Evolutionary conservation across 2,888 invertebrate species (phyloP).

Genomic region (Antitype chi): DNA sequence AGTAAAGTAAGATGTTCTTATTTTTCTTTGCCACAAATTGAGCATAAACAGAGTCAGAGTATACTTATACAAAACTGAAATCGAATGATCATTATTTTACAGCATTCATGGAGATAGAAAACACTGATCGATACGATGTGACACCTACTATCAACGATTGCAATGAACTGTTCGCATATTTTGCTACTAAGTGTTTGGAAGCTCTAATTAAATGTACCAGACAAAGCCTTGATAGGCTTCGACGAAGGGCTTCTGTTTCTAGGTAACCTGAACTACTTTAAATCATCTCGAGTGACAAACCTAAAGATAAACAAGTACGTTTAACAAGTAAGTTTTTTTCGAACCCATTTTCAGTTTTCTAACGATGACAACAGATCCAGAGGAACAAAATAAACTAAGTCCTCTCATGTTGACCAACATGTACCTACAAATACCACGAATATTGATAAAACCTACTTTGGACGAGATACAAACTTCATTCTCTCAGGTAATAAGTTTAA

Average conservation of each 20-base stretch:
- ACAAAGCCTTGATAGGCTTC: slow-evolving; percentile 93
- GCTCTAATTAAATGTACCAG: slow-evolving; percentile 94
- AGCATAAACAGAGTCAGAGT: not conserved
- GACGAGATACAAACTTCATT: slow-evolving; percentile 94
- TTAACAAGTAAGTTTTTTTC: not conserved
- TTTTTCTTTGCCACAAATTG: not conserved
- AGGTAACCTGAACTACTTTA: slow-evolving; percentile 71
- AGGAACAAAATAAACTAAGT: slow-evolving; percentile 85
- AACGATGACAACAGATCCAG: slow-evolving; percentile 87
- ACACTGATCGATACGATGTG: slow-evolving; percentile 91
- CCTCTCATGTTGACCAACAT: slow-evolving; percentile 92
- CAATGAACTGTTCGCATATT: slow-evolving; percentile 95
- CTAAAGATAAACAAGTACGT: not conserved
- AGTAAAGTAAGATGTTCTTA: not conserved
- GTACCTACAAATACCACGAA: slow-evolving; percentile 92
- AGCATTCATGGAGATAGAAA: slow-evolving; percentile 93
- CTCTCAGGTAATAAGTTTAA: slow-evolving; percentile 83
- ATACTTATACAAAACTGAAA: not conserved
- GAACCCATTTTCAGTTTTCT: slow-evolving; percentile 78
- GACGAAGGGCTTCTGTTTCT: slow-evolving; percentile 90
- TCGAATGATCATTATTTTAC: not conserved
- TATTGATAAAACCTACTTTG: slow-evolving; percentile 91
- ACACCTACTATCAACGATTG: slow-evolving; percentile 92
- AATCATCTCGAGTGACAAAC: not conserved
- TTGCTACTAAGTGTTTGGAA: slow-evolving; percentile 94